Conservation (phyloP, 2,113 vertebrate genomes). For the Nannobrachium achirus region DNA sequence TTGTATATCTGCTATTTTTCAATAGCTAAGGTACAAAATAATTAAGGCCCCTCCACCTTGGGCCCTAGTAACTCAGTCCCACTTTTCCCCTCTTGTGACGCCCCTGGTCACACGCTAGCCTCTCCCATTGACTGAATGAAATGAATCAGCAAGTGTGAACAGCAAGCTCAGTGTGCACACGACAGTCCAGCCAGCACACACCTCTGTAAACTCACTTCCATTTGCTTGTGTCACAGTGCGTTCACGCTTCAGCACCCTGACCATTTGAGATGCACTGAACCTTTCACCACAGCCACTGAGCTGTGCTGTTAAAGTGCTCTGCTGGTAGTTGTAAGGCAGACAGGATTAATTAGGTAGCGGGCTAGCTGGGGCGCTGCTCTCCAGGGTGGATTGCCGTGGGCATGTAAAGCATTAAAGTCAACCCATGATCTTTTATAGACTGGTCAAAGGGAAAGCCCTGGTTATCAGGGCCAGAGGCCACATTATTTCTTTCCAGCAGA, state of each 20-base stretch:
- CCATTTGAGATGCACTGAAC: constrained; percentile 68
- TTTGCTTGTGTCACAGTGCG: constrained; percentile 41
- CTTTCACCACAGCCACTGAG: constrained; percentile 58
- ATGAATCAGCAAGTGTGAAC: neutral
- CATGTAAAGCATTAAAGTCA: constrained; percentile 53
- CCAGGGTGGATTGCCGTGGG: constrained; percentile 47
- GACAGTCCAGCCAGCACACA: constrained; percentile 21
- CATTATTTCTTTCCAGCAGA: too few species aligned
- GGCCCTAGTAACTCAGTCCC: too few species aligned
- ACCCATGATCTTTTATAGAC: constrained; percentile 57
- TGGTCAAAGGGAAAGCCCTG: constrained; percentile 47
- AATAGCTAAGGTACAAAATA: too few species aligned
- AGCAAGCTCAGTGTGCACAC: neutral
- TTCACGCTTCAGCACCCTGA: constrained; percentile 56
- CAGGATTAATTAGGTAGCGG: constrained; percentile 70
- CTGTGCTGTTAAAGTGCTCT: constrained; percentile 61
- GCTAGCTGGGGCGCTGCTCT: constrained; percentile 47
- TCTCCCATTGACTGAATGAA: neutral
- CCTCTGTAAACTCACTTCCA: constrained; percentile 25
- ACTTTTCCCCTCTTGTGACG: too few species aligned
- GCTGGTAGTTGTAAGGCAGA: constrained; percentile 63
- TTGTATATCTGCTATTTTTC: too few species aligned
- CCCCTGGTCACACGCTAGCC: too few species aligned
- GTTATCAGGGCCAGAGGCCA: constrained; percentile 27
- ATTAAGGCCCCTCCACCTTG: too few species aligned